Percentiles rank a stretch among this genome's conserved stretches.
Evolutionary conservation across 1,140 invertebrate genomes (phyloP).

Genomic region (Trichoplusia ni): DNA sequence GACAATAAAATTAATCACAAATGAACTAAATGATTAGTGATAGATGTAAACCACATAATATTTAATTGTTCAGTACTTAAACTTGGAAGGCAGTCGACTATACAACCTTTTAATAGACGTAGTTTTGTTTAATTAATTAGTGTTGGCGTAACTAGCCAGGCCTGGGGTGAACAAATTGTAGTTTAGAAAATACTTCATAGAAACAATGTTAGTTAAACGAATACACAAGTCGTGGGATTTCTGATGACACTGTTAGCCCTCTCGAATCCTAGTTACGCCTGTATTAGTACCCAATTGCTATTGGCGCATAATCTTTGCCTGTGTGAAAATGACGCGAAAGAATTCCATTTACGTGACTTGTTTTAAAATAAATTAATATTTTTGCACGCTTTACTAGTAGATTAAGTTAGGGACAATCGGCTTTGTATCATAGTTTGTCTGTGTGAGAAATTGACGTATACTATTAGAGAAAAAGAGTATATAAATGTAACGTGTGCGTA

Average conservation of each 20-base stretch:
- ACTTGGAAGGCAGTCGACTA: constrained; percentile 8
- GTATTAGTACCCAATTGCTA: background rate
- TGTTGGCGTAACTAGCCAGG: constrained; percentile 3
- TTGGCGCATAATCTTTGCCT: background rate
- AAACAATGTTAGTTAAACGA: no score
- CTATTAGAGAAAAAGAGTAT: background rate
- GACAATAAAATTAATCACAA: no score
- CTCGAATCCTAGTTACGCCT: constrained; percentile 2
- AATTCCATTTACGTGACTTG: constrained; percentile 9
- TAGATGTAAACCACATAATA: background rate
- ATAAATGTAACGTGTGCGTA: background rate
- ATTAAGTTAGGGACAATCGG: constrained; percentile 1
- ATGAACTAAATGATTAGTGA: background rate
- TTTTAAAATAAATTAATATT: background rate
- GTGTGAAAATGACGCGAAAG: background rate
- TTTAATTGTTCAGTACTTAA: constrained; percentile 23
- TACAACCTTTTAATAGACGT: background rate
- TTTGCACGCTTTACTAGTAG: constrained; percentile 25
- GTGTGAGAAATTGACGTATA: constrained; percentile 28
- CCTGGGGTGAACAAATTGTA: background rate
- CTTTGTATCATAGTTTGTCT: constrained; percentile 7
- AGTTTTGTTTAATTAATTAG: constrained; percentile 17
- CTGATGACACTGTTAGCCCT: background rate
- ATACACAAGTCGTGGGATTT: no score
- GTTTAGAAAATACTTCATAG: background rate